These are phyloP conservation scores for Tauraco hartlaubi DNA, from an alignment of 2,797 vertebrate species.

Conservation along the genomic window DNA sequence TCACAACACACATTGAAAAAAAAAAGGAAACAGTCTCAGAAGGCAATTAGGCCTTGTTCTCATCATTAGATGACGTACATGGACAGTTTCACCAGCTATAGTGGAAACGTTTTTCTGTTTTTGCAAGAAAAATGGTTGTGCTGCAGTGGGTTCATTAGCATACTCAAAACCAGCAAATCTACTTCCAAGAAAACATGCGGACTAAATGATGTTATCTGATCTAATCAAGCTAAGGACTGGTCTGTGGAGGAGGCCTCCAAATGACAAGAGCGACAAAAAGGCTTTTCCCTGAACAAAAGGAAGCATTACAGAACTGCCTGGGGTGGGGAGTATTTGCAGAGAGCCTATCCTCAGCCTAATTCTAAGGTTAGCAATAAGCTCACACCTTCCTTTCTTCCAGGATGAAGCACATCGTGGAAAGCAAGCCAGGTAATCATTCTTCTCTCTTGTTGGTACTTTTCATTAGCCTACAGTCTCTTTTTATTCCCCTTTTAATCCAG, in stretches of 20 bases:
- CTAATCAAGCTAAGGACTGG: not conserved
- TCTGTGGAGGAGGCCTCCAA: not conserved
- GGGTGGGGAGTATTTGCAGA: not conserved
- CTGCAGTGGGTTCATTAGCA: not conserved
- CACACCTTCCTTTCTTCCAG: not conserved
- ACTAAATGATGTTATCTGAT: not conserved
- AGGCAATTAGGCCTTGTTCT: not conserved
- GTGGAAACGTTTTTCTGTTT: not conserved
- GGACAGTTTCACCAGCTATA: not conserved
- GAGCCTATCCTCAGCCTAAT: not conserved
- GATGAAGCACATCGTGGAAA: not conserved
- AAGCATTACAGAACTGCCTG: not conserved
- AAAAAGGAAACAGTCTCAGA: not conserved
- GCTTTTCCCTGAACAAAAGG: not conserved
- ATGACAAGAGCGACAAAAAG: not conserved
- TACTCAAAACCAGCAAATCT: not conserved
- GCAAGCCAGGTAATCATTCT: not conserved
- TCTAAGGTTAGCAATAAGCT: not conserved
- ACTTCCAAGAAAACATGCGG: not conserved
- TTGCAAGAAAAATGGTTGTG: not conserved
- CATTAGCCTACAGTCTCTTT: not conserved
- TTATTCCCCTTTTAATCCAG: not conserved
- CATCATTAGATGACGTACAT: not conserved
- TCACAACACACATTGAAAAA: not conserved
- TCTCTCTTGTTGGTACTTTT: not conserved